These are phyloP conservation scores for Phalacrocorax aristotelis DNA, from an alignment of 2,113 vertebrate genomes.

Conservation along the genomic window DNA sequence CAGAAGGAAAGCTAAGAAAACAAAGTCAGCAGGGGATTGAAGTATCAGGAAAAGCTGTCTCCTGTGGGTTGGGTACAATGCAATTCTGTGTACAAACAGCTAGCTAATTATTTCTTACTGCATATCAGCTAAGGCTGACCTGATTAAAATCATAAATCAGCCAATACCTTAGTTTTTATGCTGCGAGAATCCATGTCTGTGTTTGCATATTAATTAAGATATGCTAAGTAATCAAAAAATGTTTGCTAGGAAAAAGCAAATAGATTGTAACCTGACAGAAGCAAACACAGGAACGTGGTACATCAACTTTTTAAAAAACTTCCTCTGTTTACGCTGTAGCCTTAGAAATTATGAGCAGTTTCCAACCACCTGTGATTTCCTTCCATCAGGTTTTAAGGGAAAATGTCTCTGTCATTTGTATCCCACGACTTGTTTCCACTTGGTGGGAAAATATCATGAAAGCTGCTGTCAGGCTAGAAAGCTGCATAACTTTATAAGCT, in stretches of 20 bases:
- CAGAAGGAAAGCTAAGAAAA: constrained; percentile 22
- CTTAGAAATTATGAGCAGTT: not conserved
- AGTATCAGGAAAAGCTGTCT: constrained; percentile 29
- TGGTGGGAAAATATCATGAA: constrained; percentile 16
- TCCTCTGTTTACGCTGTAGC: not conserved
- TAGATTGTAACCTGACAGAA: not conserved
- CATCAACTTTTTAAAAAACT: not conserved
- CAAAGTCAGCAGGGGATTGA: constrained; percentile 11
- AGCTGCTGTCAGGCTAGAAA: constrained; percentile 19
- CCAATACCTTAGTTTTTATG: constrained; percentile 31
- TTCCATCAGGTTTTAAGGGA: not conserved
- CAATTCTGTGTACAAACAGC: constrained; percentile 29
- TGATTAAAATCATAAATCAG: constrained; percentile 72
- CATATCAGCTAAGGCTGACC: constrained; percentile 45
- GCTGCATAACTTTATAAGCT: not conserved
- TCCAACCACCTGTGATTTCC: not conserved
- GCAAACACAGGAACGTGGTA: not conserved
- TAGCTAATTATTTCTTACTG: constrained; percentile 63
- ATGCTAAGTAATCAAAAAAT: constrained; percentile 30
- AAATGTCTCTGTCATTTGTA: constrained; percentile 1
- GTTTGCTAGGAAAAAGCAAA: not conserved
- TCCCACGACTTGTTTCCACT: not conserved
- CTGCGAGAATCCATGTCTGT: not conserved
- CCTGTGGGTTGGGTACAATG: not conserved
- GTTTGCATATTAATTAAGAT: constrained; percentile 52